phyloP scores from a whole-genome alignment of 2,797 vertebrate genomes.

The Sphenopsis melanotis region DNA sequence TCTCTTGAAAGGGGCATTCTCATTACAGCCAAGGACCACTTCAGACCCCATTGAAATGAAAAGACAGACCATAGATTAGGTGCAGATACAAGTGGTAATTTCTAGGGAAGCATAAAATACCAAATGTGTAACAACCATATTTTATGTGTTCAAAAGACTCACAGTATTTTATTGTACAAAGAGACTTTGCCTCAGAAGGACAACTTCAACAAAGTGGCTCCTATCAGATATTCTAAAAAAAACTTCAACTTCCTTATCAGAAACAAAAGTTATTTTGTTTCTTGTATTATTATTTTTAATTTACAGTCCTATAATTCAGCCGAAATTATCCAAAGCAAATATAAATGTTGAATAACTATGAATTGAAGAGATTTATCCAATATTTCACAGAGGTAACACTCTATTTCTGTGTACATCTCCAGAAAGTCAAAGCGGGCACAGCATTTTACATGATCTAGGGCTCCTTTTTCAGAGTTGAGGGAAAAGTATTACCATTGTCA shows the following conservation, averaged over 20 bases:
- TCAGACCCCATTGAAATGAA: constrained; percentile 72
- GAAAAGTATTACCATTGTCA: not conserved
- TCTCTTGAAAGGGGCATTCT: constrained; percentile 75
- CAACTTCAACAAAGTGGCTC: constrained; percentile 8
- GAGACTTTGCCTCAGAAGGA: constrained; percentile 8
- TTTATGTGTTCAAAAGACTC: constrained; percentile 68
- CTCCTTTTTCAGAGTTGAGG: not conserved
- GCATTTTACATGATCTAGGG: not conserved
- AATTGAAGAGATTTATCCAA: not conserved
- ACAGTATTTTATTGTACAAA: constrained; percentile 53
- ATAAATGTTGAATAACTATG: not conserved
- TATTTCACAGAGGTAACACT: not conserved
- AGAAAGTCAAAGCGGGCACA: not conserved
- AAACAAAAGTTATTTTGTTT: not conserved
- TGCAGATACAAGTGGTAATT: constrained; percentile 70
- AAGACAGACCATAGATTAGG: constrained; percentile 62
- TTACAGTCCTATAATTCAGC: not conserved
- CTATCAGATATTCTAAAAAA: not conserved
- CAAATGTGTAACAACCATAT: constrained; percentile 70
- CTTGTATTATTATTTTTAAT: not conserved
- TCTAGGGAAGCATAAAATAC: constrained; percentile 72
- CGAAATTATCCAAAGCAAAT: not conserved
- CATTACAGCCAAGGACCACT: constrained; percentile 74
- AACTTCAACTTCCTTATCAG: not conserved
- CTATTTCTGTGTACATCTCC: not conserved